phyloP scores from a whole-genome alignment of 2,888 invertebrate species.

The Drosophila mercatorum region DNA sequence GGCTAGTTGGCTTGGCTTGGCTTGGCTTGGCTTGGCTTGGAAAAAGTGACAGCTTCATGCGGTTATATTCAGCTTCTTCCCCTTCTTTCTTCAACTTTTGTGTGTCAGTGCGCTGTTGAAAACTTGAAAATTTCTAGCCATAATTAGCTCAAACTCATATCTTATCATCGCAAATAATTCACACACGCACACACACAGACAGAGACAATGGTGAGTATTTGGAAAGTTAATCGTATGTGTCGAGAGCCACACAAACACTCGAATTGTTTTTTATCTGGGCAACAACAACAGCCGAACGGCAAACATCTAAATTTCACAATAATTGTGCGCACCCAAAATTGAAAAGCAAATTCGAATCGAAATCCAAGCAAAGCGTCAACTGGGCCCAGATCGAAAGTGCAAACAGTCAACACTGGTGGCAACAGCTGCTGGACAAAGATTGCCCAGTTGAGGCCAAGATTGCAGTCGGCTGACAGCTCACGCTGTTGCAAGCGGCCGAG shows the following conservation, averaged over 20 bases:
- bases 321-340: slow-evolving; percentile 65
- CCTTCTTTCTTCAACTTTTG: slow-evolving; percentile 15
- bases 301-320: slow-evolving; percentile 76
- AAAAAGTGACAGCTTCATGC: slow-evolving; percentile 58
- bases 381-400: slow-evolving; percentile 61
- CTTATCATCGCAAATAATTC: slow-evolving; percentile 71
- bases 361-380: slow-evolving; percentile 28
- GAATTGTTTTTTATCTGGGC: slow-evolving; percentile 38
- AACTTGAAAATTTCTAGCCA: slow-evolving; percentile 61
- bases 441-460: slow-evolving; percentile 42
- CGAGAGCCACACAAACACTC: neutral
- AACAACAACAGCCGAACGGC: slow-evolving; percentile 11
- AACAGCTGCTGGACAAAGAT: slow-evolving; percentile 68
- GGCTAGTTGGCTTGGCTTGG: neutral
- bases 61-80: slow-evolving; percentile 12
- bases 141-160: slow-evolving; percentile 73
- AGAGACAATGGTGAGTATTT: slow-evolving; percentile 29
- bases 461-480: slow-evolving; percentile 28
- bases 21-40: slow-evolving; percentile 22
- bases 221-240: slow-evolving; percentile 67
- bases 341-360: slow-evolving; percentile 55
- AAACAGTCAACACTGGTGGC: slow-evolving; percentile 75
- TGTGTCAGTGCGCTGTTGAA: slow-evolving; percentile 56
- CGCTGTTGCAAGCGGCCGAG: slow-evolving; percentile 20
- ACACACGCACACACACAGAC: slow-evolving; percentile 51